These are phyloP conservation scores for Ischnura elegans DNA, from an alignment of 2,888 invertebrate species.

Conservation along the genomic window DNA sequence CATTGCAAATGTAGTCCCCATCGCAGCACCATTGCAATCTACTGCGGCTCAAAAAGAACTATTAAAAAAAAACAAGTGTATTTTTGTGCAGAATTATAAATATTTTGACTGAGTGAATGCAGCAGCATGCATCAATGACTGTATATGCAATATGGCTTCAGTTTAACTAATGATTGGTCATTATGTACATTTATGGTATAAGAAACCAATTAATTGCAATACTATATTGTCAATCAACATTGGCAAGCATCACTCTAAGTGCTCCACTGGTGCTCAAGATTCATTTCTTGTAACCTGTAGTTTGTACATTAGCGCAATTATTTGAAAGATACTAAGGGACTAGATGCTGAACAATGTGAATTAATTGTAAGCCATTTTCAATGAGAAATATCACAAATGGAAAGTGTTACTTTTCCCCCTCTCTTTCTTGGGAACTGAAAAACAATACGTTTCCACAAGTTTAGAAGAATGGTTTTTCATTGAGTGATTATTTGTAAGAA, in stretches of 20 bases:
- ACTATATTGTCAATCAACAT: slow-evolving; percentile 66
- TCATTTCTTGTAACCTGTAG: slow-evolving; percentile 57
- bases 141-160: slow-evolving; percentile 62
- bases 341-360: slow-evolving; percentile 60
- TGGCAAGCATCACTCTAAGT: slow-evolving; percentile 66
- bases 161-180: slow-evolving; percentile 28
- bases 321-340: slow-evolving; percentile 62
- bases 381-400: slow-evolving; percentile 65
- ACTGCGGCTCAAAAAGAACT: slow-evolving; percentile 62
- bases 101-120: slow-evolving; percentile 57
- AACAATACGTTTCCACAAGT: slow-evolving; percentile 43
- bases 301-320: slow-evolving; percentile 64
- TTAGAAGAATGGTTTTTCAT: slow-evolving; percentile 52
- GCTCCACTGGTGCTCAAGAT: slow-evolving; percentile 65
- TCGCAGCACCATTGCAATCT: slow-evolving; percentile 57
- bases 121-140: slow-evolving; percentile 40
- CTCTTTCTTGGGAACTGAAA: slow-evolving; percentile 54
- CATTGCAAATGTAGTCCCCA: slow-evolving; percentile 58
- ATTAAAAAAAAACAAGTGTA: slow-evolving; percentile 43
- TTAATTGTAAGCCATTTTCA: slow-evolving; percentile 59
- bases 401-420: slow-evolving; percentile 55
- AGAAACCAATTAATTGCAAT: slow-evolving; percentile 42
- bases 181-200: slow-evolving; percentile 57
- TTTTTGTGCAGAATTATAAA: slow-evolving; percentile 44
- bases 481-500: slow-evolving; percentile 54